Evolutionary conservation across 2,797 vertebrate genomes (phyloP).

Genomic region (Sphenodon punctatus): DNA sequence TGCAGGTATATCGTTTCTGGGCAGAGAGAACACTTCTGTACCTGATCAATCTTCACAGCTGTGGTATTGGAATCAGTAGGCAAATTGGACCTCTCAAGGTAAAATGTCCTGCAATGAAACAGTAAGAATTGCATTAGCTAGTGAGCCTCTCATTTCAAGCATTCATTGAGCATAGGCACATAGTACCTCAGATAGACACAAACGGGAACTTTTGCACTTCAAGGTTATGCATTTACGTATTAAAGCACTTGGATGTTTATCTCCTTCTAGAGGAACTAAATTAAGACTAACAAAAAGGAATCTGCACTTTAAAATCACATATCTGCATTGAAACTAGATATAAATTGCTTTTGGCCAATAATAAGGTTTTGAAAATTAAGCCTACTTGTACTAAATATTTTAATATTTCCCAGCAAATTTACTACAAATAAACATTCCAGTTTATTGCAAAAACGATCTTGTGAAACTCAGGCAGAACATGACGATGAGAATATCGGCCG

Average conservation of each 20-base stretch:
- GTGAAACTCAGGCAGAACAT: not conserved
- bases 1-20: no score
- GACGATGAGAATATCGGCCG: no score
- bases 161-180: no score
- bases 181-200: not conserved
- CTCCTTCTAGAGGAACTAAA: not conserved
- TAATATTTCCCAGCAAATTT: not conserved
- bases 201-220: not conserved
- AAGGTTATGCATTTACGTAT: not conserved
- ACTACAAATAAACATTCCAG: not conserved
- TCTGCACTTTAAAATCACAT: not conserved
- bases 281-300: not conserved
- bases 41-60: slow-evolving; percentile 98
- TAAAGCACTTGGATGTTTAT: not conserved
- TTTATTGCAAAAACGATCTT: not conserved
- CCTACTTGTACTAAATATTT: not conserved
- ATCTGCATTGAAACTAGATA: not conserved
- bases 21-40: slow-evolving; percentile 51
- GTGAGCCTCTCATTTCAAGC: not conserved
- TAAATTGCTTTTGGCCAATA: not conserved
- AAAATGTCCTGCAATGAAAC: slow-evolving; percentile 87
- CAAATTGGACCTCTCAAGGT: slow-evolving; percentile 96
- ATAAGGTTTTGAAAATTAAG: rapidly evolving
- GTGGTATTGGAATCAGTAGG: slow-evolving; percentile 92
- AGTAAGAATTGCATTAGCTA: not conserved